Conservation (phyloP, 2,797 vertebrate species). For the Anisognathus igniventris region DNA sequence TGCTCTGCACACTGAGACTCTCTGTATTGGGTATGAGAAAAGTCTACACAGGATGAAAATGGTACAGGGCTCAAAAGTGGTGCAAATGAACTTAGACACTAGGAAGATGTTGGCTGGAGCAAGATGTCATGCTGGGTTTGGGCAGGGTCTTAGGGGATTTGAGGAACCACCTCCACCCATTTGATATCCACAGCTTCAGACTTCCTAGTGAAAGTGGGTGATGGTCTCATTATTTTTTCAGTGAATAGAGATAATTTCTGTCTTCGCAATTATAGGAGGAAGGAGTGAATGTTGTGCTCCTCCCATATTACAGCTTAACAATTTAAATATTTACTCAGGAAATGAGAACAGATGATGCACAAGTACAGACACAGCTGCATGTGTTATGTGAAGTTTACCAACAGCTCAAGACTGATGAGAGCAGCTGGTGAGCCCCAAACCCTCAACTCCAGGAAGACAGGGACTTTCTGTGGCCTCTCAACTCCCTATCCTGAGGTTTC, state of each 20-base stretch:
- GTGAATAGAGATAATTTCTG: background rate
- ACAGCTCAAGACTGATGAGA: background rate
- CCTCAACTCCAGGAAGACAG: background rate
- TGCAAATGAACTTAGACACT: background rate
- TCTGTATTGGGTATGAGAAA: background rate
- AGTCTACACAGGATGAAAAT: background rate
- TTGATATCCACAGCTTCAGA: background rate
- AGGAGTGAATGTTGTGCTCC: background rate
- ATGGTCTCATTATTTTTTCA: background rate
- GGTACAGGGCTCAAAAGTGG: background rate
- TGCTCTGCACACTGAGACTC: background rate
- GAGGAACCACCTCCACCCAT: background rate
- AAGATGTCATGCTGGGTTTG: background rate
- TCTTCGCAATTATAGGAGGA: background rate
- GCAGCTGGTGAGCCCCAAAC: background rate
- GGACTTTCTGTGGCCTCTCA: background rate
- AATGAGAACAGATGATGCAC: background rate
- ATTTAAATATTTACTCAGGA: background rate
- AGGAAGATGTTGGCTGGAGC: background rate
- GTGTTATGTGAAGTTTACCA: background rate
- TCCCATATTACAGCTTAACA: background rate
- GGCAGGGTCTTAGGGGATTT: background rate
- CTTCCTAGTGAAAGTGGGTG: background rate
- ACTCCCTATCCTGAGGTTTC: accelerated
- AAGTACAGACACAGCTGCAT: background rate